Base-by-base conservation (phyloP, 2,797 vertebrate species). In the Sebastes variabilis region DNA sequence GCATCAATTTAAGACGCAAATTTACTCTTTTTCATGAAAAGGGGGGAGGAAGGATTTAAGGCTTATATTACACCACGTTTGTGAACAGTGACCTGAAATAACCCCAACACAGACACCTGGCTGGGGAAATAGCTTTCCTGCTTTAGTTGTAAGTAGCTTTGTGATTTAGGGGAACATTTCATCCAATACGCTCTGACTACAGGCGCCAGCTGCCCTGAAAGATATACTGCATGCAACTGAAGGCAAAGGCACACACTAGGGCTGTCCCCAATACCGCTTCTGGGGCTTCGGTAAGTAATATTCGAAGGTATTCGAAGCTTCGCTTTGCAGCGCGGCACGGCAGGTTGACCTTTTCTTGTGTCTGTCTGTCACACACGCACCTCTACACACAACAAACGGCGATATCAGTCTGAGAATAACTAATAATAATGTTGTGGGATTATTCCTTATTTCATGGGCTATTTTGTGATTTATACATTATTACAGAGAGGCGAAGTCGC, bases 201-300 rank as follows among this genome's bases (percentile, higher is more conserved):
- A 65, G 60, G 54, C 22, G 46, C 74, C 55, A 73, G 66, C 78
- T 67, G 75, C 46, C 62, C 72, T 67, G 42, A 76, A 67, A 61
- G 18, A 81, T 55, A 58, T 30, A 80, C 83, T 75, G 79, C 84
- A 86, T 80, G 72, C 58, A 61, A 84, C 46, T 70, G 65, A 81
- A 82, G 74, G 59, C 72, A 72, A 84, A 86, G 73, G 66, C 84
- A 77, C 88, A 84, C 22, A 56, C 5, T 46, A 8, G 42, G 42
- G 42, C 42, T 46, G 42, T 46, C 42, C 16, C 16, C 16, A 16
- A 46, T 46, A 46, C 42, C 6, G 16, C 14, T 46, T 46, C 1
- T 6, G 16, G 42, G 16, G 38, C 38, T 46, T 46, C 14, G 16
- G 16, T 46, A 8, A 46, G 42, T 18, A 1, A 46, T 18, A 0